Evolutionary conservation across 2,888 invertebrate genomes (phyloP), one percentile per base, ranked within the genome.

Genomic region (Ephialtes manifestator): DNA sequence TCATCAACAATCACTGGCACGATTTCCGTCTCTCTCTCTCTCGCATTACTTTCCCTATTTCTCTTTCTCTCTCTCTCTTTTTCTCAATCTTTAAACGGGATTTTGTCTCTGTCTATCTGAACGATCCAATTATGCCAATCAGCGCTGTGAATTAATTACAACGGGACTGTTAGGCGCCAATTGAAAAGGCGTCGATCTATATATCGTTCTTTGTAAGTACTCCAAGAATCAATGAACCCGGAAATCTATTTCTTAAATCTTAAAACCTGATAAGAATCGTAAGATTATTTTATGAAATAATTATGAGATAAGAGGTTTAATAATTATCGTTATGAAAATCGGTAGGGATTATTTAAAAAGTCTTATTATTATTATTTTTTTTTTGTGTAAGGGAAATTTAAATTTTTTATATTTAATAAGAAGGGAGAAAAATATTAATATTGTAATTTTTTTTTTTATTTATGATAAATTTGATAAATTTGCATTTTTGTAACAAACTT

Each of bases 171-270:
- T 24, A 51, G 13, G 31, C 24, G 48, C 20, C 18, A 18, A 60
- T 46, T 60, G 31, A 31, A 28, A n/a, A 46, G 60, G 60, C 20
- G 46, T 11, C 58, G n/a, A 58, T 58, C 4, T 58, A 13, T 58
- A 51, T 39, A 18, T 24, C 53, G 67, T 24, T 51, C 24, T 24
- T 24, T n/a, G 10, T 8, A 20, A 4, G 11, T 35, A 11, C 4
- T 13, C 51, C n/a, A 13, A 46, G 60, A 60, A 71, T 20, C 78
- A 60, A 71, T 51, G 70, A 79, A 79, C 60, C 71, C 78, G 78
- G 70, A 71, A 71, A 63, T 70, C 78, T 11, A 2, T 18, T 39
- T 39, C 1, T 39, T 39, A n/a, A 39, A 39, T 39, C 8, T 39
- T 8, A 39, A 8, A 8, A 39, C 8, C 8, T 39, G 35, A 39